Percentiles rank a stretch among this genome's conserved stretches.
These are phyloP conservation scores for Mantis religiosa DNA, from an alignment of 2,888 invertebrate genomes.

Conservation along the genomic window DNA sequence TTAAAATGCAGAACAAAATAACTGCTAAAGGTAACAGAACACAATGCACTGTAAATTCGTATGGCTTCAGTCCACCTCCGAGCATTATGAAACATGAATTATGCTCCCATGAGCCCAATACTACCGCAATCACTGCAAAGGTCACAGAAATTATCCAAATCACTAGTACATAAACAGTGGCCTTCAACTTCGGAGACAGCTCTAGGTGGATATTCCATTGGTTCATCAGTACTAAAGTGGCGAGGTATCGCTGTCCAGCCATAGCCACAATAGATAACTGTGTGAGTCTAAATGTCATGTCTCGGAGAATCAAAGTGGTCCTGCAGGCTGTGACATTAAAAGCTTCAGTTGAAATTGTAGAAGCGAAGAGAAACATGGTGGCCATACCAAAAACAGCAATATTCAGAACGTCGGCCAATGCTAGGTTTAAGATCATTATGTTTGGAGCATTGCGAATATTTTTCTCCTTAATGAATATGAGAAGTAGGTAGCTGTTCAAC, in stretches of 20 bases:
- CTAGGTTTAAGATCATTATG: not conserved
- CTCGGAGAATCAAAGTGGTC: not conserved
- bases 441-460: not conserved
- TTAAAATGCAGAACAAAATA: not conserved
- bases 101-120: not conserved
- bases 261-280: not conserved
- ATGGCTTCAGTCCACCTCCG: not conserved
- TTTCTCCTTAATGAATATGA: not conserved
- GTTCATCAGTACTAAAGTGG: not conserved
- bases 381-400: not conserved
- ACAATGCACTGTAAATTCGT: not conserved
- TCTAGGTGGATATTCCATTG: not conserved
- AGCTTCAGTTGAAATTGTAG: not conserved
- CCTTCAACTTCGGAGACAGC: not conserved
- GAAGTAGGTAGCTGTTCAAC: not conserved
- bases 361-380: not conserved
- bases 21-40: not conserved
- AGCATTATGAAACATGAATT: not conserved
- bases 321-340: not conserved
- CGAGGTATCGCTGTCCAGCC: not conserved
- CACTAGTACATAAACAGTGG: not conserved
- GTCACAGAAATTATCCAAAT: not conserved
- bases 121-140: not conserved
- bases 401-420: not conserved
- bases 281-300: not conserved